Percentiles rank a stretch among this genome's conserved stretches.
These are phyloP conservation scores for Hippopotamus amphibius DNA, from an alignment of 2,113 vertebrate species.

Conservation along the genomic window DNA sequence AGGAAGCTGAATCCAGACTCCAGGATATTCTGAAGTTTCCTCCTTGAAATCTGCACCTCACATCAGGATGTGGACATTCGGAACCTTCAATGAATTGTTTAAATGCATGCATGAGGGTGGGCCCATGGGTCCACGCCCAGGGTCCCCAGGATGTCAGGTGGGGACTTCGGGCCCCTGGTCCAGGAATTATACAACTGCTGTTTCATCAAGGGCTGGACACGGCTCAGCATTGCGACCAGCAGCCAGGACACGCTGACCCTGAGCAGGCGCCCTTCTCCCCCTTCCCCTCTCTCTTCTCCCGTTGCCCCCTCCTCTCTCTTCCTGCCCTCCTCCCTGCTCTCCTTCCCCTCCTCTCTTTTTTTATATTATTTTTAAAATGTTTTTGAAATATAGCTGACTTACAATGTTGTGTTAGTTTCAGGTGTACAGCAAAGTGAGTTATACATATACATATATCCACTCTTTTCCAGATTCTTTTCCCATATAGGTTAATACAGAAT, in stretches of 20 bases:
- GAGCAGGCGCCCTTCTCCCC: neutral
- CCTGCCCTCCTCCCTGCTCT: no score
- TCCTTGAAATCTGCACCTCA: neutral
- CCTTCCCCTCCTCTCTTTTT: no score
- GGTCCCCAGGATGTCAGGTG: neutral
- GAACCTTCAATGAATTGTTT: neutral
- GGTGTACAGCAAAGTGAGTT: neutral
- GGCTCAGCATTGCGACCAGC: neutral
- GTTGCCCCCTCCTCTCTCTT: neutral
- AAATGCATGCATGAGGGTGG: neutral
- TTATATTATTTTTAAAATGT: rapidly evolving
- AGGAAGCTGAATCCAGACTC: neutral
- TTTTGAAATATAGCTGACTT: neutral
- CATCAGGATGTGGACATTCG: neutral
- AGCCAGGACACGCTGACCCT: neutral
- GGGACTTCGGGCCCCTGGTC: neutral
- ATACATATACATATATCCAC: neutral
- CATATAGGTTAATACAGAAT: neutral
- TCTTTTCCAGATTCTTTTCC: neutral
- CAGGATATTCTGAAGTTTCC: neutral
- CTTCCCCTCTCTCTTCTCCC: neutral
- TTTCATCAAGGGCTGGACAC: neutral
- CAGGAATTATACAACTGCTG: neutral
- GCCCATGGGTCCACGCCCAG: no score
- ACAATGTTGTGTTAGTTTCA: neutral